A percentile compares a stretch with the other conserved stretches of the same genome.
phyloP scores from a whole-genome alignment of 1,140 invertebrate genomes.

The Sinonovacula constricta region DNA sequence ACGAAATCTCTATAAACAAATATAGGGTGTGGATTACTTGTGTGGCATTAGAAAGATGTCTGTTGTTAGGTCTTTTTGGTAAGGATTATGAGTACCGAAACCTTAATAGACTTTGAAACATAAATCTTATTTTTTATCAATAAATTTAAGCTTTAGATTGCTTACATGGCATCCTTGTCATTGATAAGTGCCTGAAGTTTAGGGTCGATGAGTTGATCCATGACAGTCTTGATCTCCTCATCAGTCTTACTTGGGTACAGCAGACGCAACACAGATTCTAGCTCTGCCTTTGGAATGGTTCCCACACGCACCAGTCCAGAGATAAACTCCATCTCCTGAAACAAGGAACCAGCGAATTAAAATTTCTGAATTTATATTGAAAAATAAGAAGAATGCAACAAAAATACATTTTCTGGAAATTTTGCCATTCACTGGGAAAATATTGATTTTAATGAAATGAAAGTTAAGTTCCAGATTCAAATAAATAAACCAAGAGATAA shows the following conservation, averaged over 20 bases:
- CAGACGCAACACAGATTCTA: conserved; percentile 64
- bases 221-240: conserved; percentile 58
- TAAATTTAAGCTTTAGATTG: no score
- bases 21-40: no score
- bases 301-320: conserved; percentile 66
- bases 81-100: no score
- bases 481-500: no score
- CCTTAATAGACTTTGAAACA: no score
- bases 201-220: conserved; percentile 53
- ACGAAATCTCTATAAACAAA: no score
- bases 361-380: neutral
- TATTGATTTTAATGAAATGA: neutral
- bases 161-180: neutral
- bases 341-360: no score
- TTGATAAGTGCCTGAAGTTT: neutral
- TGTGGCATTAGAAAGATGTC: no score
- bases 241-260: conserved; percentile 66
- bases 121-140: no score
- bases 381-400: neutral
- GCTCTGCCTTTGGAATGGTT: conserved; percentile 61
- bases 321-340: conserved; percentile 70
- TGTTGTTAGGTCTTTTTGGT: no score
- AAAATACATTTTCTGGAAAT: neutral
- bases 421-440: neutral
- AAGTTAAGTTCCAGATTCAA: neutral